Evolutionary conservation across 2,888 invertebrate species (phyloP), one percentile per base, ranked within the genome.

Genomic region (Eremobia ochroleuca): DNA sequence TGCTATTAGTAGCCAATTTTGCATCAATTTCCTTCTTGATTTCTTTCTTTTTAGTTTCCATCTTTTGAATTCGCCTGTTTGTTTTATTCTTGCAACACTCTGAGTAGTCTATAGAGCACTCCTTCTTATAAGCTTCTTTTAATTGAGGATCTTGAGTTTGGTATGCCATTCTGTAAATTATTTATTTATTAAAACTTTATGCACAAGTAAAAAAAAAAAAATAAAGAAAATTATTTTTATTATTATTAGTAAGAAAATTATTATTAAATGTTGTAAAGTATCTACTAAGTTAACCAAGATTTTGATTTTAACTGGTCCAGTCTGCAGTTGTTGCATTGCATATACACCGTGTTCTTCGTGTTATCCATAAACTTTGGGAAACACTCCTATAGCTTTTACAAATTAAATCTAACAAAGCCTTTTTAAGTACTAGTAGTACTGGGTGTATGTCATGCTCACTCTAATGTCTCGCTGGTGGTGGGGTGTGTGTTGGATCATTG

Each of bases 61-160:
- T 8, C 75, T 92, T 94, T 49, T 93, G 93, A 78, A 85, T 92
- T 84, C 91, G 92, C 83, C 89, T 93, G 46, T 71, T 81, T 86
- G 65, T 28, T 71, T 93, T 95, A 82, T 87, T 87, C 85, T 92
- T 96, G 86, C 97, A 97, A 86, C 97, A 97, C 77, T 94, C 94
- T 37, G 95, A 93, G 64, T 89, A 88, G 86, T 97, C 97, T 73
- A 91, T 77, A 58, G 92, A 86, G 87, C 95, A 95, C 66, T 93
- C 92, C 77, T 93, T 94, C 82, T 92, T 91, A 91, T 94, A 96
- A 77, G 89, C 86, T 86, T 94, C 91, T 89, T 93, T 96, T 88
- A 97, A 85, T 87, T 90, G 91, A 25, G 94, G 90, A 88, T 97
- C 96, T 85, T 95, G 91, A 73, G 96, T 94, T 81, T 94, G 90